Evolutionary conservation across 2,888 invertebrate species (phyloP).

Genomic region (Volucella inflata): DNA sequence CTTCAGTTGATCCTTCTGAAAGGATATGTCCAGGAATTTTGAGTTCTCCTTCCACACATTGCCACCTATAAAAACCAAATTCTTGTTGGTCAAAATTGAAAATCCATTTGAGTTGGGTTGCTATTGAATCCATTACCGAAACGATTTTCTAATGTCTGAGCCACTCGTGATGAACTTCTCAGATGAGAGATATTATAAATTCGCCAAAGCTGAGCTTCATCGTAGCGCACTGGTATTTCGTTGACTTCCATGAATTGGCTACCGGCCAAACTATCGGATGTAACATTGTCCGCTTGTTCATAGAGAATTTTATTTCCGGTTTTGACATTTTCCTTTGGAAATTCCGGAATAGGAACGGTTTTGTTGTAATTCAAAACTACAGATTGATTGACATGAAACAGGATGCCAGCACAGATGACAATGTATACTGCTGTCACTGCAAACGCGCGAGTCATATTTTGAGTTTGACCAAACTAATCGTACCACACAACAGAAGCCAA

Average conservation of each 20-base stretch:
- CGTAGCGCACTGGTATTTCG: conserved; percentile 80
- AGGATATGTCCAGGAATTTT: conserved; percentile 87
- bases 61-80: conserved; percentile 77
- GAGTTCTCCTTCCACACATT: conserved; percentile 83
- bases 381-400: conserved; percentile 8
- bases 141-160: conserved; percentile 79
- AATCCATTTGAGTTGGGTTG: too few species aligned
- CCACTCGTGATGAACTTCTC: conserved; percentile 74
- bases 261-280: conserved; percentile 20
- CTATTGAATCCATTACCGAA: conserved; percentile 77
- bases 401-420: conserved; percentile 23
- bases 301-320: conserved; percentile 77
- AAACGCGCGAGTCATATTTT: conserved; percentile 31
- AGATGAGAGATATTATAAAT: conserved; percentile 81
- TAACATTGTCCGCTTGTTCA: conserved; percentile 63
- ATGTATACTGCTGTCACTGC: conserved; percentile 7
- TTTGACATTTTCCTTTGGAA: conserved; percentile 47
- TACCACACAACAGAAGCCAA: conserved; percentile 2
- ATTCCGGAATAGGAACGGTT: conserved; percentile 30
- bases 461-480: background rate
- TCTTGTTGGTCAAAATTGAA: conserved; percentile 20
- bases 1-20: conserved; percentile 86
- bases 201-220: conserved; percentile 81
- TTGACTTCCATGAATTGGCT: conserved; percentile 77
- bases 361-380: conserved; percentile 32